These are phyloP conservation scores for Sterna hirundo DNA, from an alignment of 2,113 vertebrate genomes.

Conservation along the genomic window DNA sequence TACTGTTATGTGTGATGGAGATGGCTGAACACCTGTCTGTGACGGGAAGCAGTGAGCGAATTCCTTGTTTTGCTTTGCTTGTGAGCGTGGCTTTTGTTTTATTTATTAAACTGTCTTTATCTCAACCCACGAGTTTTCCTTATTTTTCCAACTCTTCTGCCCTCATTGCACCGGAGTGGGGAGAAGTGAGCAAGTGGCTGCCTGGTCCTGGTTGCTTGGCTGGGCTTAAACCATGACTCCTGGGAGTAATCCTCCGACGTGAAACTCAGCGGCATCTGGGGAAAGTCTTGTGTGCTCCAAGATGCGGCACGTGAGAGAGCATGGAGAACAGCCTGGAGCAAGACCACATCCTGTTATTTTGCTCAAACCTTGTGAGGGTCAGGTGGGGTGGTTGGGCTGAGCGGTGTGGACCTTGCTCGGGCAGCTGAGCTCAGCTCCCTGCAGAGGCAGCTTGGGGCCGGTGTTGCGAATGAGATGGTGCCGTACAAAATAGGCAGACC, in stretches of 20 bases:
- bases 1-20: background rate
- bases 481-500: background rate
- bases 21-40: background rate
- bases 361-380: background rate
- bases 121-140: background rate
- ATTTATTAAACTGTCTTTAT: background rate
- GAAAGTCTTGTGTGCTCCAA: background rate
- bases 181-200: background rate
- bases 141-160: background rate
- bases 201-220: background rate
- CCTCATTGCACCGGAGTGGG: background rate
- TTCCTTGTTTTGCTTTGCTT: background rate
- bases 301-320: background rate
- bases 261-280: background rate
- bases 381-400: background rate
- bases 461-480: background rate
- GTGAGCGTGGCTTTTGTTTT: background rate
- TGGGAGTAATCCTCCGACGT: background rate
- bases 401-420: background rate
- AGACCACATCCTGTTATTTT: background rate
- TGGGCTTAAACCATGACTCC: background rate
- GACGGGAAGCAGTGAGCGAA: background rate
- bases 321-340: background rate
- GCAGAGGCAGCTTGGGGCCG: accelerated
- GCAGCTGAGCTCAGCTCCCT: accelerated